These are phyloP conservation scores for Bradypus variegatus DNA, from an alignment of 2,797 vertebrate species.

Conservation along the genomic window DNA sequence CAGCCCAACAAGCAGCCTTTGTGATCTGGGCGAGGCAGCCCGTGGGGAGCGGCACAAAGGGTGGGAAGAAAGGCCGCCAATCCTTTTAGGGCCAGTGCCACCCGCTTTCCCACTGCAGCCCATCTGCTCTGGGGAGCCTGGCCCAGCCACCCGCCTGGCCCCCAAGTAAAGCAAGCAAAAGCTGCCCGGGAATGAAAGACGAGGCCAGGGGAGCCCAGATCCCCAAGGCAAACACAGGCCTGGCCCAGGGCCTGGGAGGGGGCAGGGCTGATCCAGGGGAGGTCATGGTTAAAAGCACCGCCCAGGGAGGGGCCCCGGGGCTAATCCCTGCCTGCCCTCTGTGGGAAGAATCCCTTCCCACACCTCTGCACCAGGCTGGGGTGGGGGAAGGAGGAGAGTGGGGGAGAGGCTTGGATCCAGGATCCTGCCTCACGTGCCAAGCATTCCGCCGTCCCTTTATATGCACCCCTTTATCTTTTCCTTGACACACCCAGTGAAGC, in stretches of 20 bases:
- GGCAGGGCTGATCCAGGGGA: constrained; percentile 59
- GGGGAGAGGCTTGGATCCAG: neutral
- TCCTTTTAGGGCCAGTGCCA: constrained; percentile 51
- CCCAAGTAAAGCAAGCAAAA: constrained; percentile 55
- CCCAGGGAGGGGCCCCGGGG: constrained; percentile 47
- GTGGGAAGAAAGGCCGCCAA: constrained; percentile 62
- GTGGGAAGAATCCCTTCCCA: constrained; percentile 54
- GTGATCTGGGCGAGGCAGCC: constrained; percentile 38
- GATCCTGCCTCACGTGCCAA: neutral
- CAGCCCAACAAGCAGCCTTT: constrained; percentile 59
- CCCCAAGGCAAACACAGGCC: constrained; percentile 64
- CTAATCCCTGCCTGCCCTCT: constrained; percentile 51
- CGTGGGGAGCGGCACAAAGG: constrained; percentile 52
- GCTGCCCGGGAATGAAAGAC: constrained; percentile 53
- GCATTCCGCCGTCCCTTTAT: neutral
- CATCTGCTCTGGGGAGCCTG: constrained; percentile 56
- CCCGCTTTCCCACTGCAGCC: constrained; percentile 49
- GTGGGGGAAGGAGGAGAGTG: neutral
- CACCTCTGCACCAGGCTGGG: constrained; percentile 16
- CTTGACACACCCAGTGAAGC: neutral
- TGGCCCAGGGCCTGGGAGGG: constrained; percentile 64
- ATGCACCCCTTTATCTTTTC: neutral
- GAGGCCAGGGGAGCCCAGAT: constrained; percentile 32
- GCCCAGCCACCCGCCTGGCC: neutral
- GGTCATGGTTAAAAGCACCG: constrained; percentile 48